Evolutionary conservation across 1,140 invertebrate species (phyloP), one percentile per base, ranked within the genome.

Genomic region (Papilio machaon): DNA sequence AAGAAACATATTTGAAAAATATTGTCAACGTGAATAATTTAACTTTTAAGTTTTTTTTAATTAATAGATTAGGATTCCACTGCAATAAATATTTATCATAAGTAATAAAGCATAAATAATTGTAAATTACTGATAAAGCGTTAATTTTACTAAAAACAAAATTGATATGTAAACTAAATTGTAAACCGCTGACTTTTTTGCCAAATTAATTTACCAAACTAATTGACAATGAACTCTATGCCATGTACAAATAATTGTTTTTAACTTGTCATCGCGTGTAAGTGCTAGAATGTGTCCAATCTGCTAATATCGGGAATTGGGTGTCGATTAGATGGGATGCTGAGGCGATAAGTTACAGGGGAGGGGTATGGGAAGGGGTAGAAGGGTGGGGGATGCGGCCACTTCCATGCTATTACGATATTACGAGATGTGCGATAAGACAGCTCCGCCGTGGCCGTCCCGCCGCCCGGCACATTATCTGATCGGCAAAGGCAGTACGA

Each of bases 251-350:
- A 76, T 11, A 73, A 64, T 47, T 49, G 47, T n/a, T 73, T 81
- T 58, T 73, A 73, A 23, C 73, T 73, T 74, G 81, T 47, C 67
- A 78, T 30, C 54, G 52, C 2, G 17, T 81, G 43, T 81, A 64
- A 80, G 49, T 80, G 80, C 13, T 30, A 75, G 80, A 54, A 82
- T 81, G 81, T 82, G 83, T 80, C 76, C 79, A 82, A 84, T 84
- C 83, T 82, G 38, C 7, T 58, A 38, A n/a, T 75, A 79, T 83
- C 47, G 30, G 77, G 74, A 79, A 60, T 74, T 60, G 79, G 83
- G 47, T 46, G 73, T 67, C 47, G 78, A 84, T 84, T 82, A 82
- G 83, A 84, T 84, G 83, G 58, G 83, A 82, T 82, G 60, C 58
- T 46, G 74, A 23, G 58, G 17, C 7, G 77, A 79, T 79, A 79